phyloP scores from a whole-genome alignment of 2,797 vertebrate genomes.

The Scolopax bukidnonensis region DNA sequence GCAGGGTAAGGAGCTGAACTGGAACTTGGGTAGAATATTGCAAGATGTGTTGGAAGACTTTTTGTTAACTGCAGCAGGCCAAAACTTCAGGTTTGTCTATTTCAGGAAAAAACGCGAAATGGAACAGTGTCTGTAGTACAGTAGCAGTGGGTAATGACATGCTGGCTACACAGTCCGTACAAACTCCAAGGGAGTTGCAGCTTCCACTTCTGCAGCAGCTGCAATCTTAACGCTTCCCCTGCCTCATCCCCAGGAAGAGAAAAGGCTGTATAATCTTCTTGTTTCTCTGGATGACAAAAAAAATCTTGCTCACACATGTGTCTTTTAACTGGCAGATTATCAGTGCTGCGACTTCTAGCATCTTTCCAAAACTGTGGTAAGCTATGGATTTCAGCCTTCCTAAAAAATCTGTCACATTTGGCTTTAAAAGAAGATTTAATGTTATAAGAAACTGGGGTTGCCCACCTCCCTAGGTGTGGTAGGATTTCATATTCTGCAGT shows the following conservation, averaged over 20 bases:
- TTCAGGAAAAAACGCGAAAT: background rate
- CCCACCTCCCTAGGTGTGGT: background rate
- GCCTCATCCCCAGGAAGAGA: background rate
- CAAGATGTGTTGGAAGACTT: background rate
- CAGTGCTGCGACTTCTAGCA: background rate
- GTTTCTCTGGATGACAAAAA: conserved; percentile 20
- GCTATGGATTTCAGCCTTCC: background rate
- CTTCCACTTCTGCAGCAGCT: conserved; percentile 5
- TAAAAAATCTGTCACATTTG: background rate
- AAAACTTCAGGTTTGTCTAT: background rate
- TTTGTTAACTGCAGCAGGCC: background rate
- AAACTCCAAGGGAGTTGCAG: background rate
- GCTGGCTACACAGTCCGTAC: background rate
- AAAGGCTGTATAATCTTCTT: background rate
- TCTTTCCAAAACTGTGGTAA: conserved; percentile 2
- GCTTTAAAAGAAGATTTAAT: background rate
- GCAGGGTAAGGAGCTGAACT: background rate
- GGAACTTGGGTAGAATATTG: background rate
- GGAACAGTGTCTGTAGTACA: background rate
- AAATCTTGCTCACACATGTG: background rate
- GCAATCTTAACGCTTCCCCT: background rate
- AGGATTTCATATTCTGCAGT: background rate
- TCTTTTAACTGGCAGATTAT: conserved; percentile 16
- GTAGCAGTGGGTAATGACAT: background rate
- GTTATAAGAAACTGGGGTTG: background rate